Conservation (phyloP, 1,140 invertebrate genomes). For the Apis cerana region DNA sequence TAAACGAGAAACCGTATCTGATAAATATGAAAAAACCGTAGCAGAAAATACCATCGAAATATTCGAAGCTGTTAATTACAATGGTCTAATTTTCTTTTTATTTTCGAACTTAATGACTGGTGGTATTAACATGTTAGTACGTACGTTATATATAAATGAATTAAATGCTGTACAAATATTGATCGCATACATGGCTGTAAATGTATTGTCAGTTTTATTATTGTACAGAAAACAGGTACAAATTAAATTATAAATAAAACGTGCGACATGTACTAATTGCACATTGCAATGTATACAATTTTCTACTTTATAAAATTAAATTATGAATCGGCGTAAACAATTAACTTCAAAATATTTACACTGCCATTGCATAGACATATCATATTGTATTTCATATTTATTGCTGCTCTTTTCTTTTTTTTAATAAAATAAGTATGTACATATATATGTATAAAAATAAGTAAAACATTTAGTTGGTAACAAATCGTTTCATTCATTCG, state of each 20-base stretch:
- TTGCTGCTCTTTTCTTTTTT: conserved; percentile 15
- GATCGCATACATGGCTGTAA: conserved; percentile 83
- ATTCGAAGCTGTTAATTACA: conserved; percentile 86
- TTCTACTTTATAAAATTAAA: conserved; percentile 13
- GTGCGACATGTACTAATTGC: not conserved
- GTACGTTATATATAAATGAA: conserved; percentile 82
- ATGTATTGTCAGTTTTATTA: conserved; percentile 72
- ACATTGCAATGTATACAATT: not conserved
- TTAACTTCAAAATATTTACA: conserved; percentile 7
- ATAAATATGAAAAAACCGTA: conserved; percentile 26
- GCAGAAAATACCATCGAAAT: conserved; percentile 81
- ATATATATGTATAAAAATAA: conserved; percentile 63
- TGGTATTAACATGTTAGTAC: conserved; percentile 86
- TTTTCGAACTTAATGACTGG: conserved; percentile 91
- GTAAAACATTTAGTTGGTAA: conserved; percentile 55
- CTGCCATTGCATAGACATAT: conserved; percentile 49
- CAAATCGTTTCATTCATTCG: conserved; percentile 29
- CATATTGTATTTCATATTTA: conserved; percentile 21
- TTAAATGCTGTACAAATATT: conserved; percentile 82
- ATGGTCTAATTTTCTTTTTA: conserved; percentile 90
- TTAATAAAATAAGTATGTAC: conserved; percentile 64
- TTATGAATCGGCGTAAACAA: not conserved
- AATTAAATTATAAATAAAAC: conserved; percentile 68
- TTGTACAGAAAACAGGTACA: conserved; percentile 70
- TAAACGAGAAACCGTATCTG: conserved; percentile 22